Evolutionary conservation across 1,140 invertebrate genomes (phyloP).

Genomic region (Drosophila parabipectinata): DNA sequence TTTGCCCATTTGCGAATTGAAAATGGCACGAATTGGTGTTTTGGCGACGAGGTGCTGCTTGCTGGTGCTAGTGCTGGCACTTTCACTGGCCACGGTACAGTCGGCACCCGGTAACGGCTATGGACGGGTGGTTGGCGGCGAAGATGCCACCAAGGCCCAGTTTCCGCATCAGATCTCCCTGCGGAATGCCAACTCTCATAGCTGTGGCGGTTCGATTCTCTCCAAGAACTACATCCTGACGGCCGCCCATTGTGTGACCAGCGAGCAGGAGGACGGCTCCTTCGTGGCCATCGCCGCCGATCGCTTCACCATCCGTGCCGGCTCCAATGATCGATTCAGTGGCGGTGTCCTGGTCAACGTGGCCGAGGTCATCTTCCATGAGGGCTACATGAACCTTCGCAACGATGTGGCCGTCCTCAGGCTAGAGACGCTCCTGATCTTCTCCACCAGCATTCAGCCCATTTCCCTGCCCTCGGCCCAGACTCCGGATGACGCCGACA

Average conservation of each 20-base stretch:
- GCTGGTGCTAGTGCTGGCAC: background rate
- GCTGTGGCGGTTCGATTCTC: conserved; percentile 87
- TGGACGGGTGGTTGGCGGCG: conserved; percentile 84
- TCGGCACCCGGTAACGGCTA: conserved; percentile 34
- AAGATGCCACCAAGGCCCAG: conserved; percentile 70
- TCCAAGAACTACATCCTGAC: conserved; percentile 85
- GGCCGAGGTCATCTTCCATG: conserved; percentile 73
- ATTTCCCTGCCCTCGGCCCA: conserved; percentile 68
- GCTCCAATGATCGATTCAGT: conserved; percentile 50
- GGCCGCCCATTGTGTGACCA: conserved; percentile 85
- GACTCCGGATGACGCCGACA: conserved; percentile 51
- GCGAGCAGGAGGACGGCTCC: background rate
- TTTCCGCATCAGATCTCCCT: conserved; percentile 85
- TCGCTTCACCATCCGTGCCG: conserved; percentile 50
- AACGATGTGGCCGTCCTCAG: conserved; percentile 85
- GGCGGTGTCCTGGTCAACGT: conserved; percentile 62
- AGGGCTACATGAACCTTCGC: conserved; percentile 64
- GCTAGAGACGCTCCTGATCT: conserved; percentile 74
- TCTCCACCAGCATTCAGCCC: conserved; percentile 70
- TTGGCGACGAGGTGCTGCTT: background rate
- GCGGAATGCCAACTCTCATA: conserved; percentile 74
- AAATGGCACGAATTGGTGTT: background rate
- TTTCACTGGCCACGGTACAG: conserved; percentile 9
- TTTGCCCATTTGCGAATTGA: conserved; percentile 30
- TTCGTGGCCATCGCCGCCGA: conserved; percentile 18